A percentile compares a stretch with the other conserved stretches of the same genome.
Conservation (phyloP, 2,888 invertebrate species). For the Dascillus cervinus region DNA sequence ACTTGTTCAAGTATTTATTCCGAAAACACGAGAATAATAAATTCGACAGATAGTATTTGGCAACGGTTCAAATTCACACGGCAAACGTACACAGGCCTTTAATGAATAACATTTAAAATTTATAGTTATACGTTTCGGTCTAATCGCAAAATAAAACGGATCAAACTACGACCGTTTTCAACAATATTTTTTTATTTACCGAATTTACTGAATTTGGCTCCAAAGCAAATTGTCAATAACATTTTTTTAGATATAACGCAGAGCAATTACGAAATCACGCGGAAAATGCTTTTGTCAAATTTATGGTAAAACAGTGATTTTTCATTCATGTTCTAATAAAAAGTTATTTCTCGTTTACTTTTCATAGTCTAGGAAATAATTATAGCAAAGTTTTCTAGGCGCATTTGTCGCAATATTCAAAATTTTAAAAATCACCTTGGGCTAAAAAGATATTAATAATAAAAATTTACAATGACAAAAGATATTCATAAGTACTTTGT, state of each 20-base stretch:
- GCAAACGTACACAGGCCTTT: constrained; percentile 25
- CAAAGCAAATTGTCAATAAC: not conserved
- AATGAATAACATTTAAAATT: constrained; percentile 26
- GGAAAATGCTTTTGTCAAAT: no score
- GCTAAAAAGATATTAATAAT: no score
- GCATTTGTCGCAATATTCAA: no score
- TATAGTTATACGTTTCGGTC: constrained; percentile 17
- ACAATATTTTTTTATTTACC: not conserved
- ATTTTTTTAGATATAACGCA: constrained; percentile 1
- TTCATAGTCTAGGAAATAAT: no score
- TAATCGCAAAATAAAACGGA: constrained; percentile 16
- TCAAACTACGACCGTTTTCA: constrained; percentile 6
- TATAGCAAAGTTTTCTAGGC: no score
- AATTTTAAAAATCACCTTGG: no score
- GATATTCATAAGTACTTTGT: no score
- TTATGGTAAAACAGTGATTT: no score
- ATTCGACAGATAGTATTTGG: constrained; percentile 29
- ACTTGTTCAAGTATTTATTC: constrained; percentile 18
- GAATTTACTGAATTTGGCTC: not conserved
- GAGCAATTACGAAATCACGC: no score
- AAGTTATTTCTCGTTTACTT: no score
- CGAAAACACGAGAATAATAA: constrained; percentile 27
- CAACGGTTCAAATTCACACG: constrained; percentile 30
- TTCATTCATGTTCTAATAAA: no score
- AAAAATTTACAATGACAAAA: no score